Percentiles rank a stretch among this genome's conserved stretches.
phyloP scores from a whole-genome alignment of 2,113 vertebrate genomes.

The Acrocephalus arundinaceus region DNA sequence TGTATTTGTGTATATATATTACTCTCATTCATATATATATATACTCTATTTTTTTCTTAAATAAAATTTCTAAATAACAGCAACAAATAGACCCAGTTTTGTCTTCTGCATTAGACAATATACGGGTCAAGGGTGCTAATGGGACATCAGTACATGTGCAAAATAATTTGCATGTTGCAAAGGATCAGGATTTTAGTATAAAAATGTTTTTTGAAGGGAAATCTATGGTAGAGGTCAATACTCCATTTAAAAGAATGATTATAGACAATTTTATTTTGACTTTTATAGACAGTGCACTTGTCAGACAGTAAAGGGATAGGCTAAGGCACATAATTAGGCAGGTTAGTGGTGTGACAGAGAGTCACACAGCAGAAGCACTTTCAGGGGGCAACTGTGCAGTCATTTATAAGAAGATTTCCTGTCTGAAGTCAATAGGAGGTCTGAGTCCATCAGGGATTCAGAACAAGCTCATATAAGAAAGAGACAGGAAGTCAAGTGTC shows the following conservation, averaged over 20 bases:
- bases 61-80: neutral
- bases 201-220: neutral
- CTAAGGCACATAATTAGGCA: neutral
- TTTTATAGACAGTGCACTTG: neutral
- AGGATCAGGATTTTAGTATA: neutral
- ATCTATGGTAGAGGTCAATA: neutral
- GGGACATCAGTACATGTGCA: neutral
- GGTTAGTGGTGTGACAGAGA: neutral
- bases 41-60: neutral
- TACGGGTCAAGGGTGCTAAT: neutral
- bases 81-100: neutral
- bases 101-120: neutral
- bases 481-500: slow-evolving; percentile 18
- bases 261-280: neutral
- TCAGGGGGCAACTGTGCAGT: neutral
- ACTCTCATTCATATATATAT: neutral
- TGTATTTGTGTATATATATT: neutral
- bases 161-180: neutral
- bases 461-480: neutral
- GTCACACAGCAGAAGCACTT: neutral
- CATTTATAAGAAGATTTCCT: neutral
- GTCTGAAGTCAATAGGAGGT: neutral
- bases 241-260: neutral
- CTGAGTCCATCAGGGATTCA: neutral
- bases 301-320: neutral